Base-by-base conservation (phyloP, 2,888 invertebrate genomes). In the Lasioglossum lativentre region DNA sequence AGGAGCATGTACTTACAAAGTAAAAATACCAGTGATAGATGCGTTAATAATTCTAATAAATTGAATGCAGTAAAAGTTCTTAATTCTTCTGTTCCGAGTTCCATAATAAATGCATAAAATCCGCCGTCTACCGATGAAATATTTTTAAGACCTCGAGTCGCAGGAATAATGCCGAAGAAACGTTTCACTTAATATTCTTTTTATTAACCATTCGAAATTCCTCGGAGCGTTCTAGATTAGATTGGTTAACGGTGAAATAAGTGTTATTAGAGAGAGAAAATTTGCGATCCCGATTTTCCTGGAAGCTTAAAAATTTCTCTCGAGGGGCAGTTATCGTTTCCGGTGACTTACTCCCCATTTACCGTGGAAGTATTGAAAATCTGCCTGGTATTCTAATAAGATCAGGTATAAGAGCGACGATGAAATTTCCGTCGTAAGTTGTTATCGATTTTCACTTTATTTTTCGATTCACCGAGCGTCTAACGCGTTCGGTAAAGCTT, bases 381-480 rank as follows among this genome's bases (percentile, higher is more conserved):
- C 52, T 70, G 40, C 42, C 63, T 10, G 19, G 12, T 75, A 75
- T 63, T 45, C 59, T 45, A 63, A 75, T 45, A 45, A 66, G 45
- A 66, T 27, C 30, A 66, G 27, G 34, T 23, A 40, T 47, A 45
- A 30, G 45, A 56, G 63, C 30, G 14, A 47, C 38, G 34, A 38
- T 16, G 75, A 75, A 72, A 66, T 76, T 72, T 72, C 68, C 8
- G 16, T 16, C 45, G 19, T 23, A 34, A 27, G 38, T 68, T 16
- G 23, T 47, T 77, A 83, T 76, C 23, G 82, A 77, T 77, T 70
- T 70, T 56, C 83, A 77, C 73, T 77, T 82, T 59, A n/a, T 45
- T 77, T 71, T 45, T 23, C 74, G 56, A 74, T 52, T 73, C 77
- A 27, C 72, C 23, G 82, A 66, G 38, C 56, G 56, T 27, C 68